Evolutionary conservation across 2,797 vertebrate species (phyloP).

Genomic region (Darevskia mixta): DNA sequence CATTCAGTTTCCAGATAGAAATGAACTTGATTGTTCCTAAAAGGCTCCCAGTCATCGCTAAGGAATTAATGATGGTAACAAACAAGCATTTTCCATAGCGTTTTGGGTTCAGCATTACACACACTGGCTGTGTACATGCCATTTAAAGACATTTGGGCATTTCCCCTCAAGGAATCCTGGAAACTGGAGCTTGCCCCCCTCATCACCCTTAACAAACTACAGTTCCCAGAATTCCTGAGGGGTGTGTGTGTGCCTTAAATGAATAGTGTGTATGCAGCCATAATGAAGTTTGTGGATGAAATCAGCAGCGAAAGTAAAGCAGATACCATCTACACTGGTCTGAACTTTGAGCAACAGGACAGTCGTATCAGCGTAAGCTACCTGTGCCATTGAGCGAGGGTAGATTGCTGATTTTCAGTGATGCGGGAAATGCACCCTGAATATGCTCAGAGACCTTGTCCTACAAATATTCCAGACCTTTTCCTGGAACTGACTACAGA

Average conservation of each 20-base stretch:
- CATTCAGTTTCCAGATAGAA: conserved; percentile 12
- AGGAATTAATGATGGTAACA: conserved; percentile 4
- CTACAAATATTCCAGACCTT: background rate
- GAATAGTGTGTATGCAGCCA: background rate
- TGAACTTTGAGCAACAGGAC: background rate
- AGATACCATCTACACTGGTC: background rate
- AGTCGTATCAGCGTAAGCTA: background rate
- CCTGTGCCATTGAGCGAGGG: background rate
- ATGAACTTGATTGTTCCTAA: background rate
- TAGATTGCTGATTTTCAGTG: background rate
- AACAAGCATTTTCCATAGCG: background rate
- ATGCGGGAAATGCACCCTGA: background rate
- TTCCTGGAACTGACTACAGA: background rate
- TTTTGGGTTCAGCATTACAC: background rate
- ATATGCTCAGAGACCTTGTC: background rate
- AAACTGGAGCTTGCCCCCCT: too few relatives aligned
- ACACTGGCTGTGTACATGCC: background rate
- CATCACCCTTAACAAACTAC: too few relatives aligned
- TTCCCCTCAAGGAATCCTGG: too few relatives aligned
- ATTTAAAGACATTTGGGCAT: too few relatives aligned
- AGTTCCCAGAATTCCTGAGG: too few relatives aligned
- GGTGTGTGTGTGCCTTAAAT: too few relatives aligned
- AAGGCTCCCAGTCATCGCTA: background rate
- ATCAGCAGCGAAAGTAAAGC: background rate
- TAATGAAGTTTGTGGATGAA: background rate